Conservation (phyloP, 2,888 invertebrate genomes). For the Rhaphigaster nebulosa region DNA sequence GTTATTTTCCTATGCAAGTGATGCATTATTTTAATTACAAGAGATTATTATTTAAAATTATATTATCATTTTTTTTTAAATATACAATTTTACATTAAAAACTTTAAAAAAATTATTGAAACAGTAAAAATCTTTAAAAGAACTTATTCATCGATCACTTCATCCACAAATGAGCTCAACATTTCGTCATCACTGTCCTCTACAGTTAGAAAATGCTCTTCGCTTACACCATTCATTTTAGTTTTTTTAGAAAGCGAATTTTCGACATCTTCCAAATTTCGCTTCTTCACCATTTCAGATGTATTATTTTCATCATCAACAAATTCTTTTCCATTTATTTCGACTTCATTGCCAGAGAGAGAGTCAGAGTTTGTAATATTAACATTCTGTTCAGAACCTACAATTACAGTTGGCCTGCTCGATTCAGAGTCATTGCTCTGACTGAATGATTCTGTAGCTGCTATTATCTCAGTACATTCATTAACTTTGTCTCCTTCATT, state of each 20-base stretch:
- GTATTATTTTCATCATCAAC: not conserved
- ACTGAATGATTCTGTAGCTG: not conserved
- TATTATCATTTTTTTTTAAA: not conserved
- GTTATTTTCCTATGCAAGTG: not conserved
- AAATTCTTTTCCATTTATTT: not conserved
- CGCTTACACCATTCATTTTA: constrained; percentile 12
- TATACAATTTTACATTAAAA: constrained; percentile 3
- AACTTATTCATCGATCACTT: constrained; percentile 33
- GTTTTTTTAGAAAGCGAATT: not conserved
- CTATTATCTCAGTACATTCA: not conserved
- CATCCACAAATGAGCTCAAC: constrained; percentile 63
- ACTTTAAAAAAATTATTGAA: not conserved
- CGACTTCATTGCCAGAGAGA: not conserved
- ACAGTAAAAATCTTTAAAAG: not conserved
- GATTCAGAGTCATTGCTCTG: not conserved
- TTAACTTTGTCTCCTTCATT: not conserved
- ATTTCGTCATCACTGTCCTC: constrained; percentile 55
- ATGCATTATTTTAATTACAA: not conserved
- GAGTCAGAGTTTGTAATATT: not conserved
- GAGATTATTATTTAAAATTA: not conserved
- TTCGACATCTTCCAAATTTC: not conserved
- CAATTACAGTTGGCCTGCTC: not conserved
- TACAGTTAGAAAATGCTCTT: not conserved
- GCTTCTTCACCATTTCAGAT: not conserved
- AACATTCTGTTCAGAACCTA: not conserved